A percentile compares a stretch with the other conserved stretches of the same genome.
Evolutionary conservation across 2,113 vertebrate genomes (phyloP).

Genomic region (Nerophis ophidion): DNA sequence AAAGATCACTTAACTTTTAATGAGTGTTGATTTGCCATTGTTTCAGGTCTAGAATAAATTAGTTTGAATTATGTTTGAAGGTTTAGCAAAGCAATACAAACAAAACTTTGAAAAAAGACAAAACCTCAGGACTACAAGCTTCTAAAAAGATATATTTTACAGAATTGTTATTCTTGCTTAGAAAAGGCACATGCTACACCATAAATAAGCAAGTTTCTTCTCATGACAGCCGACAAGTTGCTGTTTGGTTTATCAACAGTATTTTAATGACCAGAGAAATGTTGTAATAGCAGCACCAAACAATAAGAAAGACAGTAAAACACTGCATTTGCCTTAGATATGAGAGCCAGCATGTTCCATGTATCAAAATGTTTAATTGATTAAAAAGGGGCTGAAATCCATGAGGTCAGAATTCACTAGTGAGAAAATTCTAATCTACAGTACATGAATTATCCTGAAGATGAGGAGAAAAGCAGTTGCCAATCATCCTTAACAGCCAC

Average conservation of each 20-base stretch:
- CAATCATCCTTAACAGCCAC: no score
- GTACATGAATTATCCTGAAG: neutral
- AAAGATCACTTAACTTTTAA: neutral
- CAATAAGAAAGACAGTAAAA: neutral
- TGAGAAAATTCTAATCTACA: no score
- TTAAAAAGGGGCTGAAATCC: slow-evolving; percentile 1
- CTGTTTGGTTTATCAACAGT: neutral
- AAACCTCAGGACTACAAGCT: neutral
- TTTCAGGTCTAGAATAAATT: neutral
- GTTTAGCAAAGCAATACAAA: neutral
- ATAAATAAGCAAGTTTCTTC: neutral
- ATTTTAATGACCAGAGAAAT: no score
- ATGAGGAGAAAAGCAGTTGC: no score
- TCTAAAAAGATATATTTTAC: neutral
- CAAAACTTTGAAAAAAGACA: neutral
- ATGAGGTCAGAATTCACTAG: neutral
- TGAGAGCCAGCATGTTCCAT: neutral
- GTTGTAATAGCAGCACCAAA: neutral
- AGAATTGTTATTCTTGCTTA: neutral
- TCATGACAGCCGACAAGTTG: neutral
- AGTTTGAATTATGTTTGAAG: neutral
- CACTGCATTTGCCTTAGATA: neutral
- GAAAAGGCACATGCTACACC: neutral
- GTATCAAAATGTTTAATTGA: slow-evolving; percentile 7
- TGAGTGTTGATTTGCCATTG: neutral